Evolutionary conservation across 2,888 invertebrate genomes (phyloP), one percentile per base, ranked within the genome.

Genomic region (Platerodrilus igneus): DNA sequence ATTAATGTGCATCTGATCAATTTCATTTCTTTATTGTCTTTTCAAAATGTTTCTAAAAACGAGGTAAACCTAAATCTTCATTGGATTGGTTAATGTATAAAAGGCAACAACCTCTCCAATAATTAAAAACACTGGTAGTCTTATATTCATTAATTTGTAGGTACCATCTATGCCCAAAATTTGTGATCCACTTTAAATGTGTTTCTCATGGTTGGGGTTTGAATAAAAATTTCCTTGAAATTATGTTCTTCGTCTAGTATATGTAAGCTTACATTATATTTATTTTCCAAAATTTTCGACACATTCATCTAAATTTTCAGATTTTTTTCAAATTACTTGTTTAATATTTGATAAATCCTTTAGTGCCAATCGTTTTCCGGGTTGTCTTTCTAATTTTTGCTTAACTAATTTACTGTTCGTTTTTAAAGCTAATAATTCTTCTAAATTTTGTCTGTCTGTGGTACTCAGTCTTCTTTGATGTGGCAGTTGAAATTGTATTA

Each of bases 151-250:
- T 11, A 25, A 14, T 11, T 25, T 10, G 25, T 11, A 25, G 10
- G n/a, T n/a, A n/a, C n/a, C 36, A 11, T 36, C 28, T 6, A 36
- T n/a, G n/a, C 16, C 21, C 8, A 36, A 4, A 19, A 36, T 20
- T 36, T 20, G 2, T 26, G 28, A 17, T 16, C 26, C 10, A 18
- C 26, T 15, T 7, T 2, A 6, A 27, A 10, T 15, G 26, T 35
- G 9, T 11, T 35, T 27, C 26, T 35, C 27, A 35, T 35, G 6
- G 6, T 26, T 2, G 14, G n/a, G 13, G 27, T 35, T 25, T 35
- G 27, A 9, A 35, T 27, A 22, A 23, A 34, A 11, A 35, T 14
- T 2, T 19, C 35, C 17, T n/a, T 25, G 7, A 32, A 32, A 15
- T 20, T 32, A 22, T 3, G 9, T 3, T 21, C 31, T 19, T 21